Conservation (phyloP, 2,888 invertebrate genomes). For the Drosophila anceps region DNA sequence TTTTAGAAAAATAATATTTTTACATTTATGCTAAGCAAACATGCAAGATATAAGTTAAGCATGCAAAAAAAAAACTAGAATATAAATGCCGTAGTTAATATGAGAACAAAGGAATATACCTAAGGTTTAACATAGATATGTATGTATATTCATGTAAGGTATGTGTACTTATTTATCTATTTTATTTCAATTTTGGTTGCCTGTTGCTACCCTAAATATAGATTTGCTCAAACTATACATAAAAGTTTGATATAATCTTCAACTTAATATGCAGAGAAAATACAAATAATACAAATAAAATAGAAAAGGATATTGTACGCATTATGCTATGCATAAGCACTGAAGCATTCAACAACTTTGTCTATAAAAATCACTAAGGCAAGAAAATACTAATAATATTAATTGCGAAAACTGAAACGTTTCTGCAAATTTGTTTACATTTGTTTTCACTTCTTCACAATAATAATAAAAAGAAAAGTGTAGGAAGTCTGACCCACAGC, state of each 20-base stretch:
- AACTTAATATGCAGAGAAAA: too few species aligned
- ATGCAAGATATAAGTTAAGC: too few species aligned
- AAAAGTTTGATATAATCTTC: neutral
- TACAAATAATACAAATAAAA: neutral
- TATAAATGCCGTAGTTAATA: too few species aligned
- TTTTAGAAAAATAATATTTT: too few species aligned
- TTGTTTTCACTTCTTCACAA: constrained; percentile 31
- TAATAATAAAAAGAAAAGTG: constrained; percentile 3
- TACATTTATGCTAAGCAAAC: too few species aligned
- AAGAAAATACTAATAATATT: constrained; percentile 29
- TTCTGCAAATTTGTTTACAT: constrained; percentile 49
- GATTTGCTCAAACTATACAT: too few species aligned
- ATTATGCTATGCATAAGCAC: neutral
- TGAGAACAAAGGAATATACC: too few species aligned
- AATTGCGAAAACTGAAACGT: constrained; percentile 12
- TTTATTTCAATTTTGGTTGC: neutral
- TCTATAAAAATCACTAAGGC: too few species aligned
- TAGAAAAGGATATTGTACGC: neutral
- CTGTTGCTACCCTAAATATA: neutral
- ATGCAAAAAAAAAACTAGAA: too few species aligned
- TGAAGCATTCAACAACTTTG: neutral
- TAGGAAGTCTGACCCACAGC: constrained; percentile 18
- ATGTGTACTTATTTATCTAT: too few species aligned
- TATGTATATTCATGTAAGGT: too few species aligned
- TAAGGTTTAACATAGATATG: too few species aligned